These are phyloP conservation scores for Adelognathus sp. DNA, from an alignment of 2,888 invertebrate genomes.

Conservation along the genomic window DNA sequence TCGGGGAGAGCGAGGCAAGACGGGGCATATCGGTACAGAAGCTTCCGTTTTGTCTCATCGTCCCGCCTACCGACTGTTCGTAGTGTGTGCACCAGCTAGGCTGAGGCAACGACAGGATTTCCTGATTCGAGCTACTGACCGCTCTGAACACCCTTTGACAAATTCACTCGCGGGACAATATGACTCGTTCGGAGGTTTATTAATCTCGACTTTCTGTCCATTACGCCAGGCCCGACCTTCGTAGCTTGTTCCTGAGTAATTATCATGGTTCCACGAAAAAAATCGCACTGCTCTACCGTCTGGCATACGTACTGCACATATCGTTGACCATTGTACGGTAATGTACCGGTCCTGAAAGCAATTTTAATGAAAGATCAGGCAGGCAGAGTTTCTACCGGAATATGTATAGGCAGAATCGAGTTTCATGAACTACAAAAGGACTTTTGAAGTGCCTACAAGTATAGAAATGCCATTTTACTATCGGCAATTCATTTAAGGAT, in stretches of 20 bases:
- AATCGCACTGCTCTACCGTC: conserved; percentile 28
- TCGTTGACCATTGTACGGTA: neutral
- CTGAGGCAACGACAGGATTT: conserved; percentile 9
- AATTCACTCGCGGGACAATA: conserved; percentile 72
- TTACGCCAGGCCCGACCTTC: conserved; percentile 73
- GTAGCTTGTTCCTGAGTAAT: conserved; percentile 53
- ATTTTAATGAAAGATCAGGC: conserved; percentile 25
- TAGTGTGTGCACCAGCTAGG: neutral
- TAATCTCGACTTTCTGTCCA: conserved; percentile 76
- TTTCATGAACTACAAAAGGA: neutral
- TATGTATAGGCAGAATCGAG: conserved; percentile 2
- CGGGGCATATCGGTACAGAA: neutral
- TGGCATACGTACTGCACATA: neutral
- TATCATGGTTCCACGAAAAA: conserved; percentile 42
- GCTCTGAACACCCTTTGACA: conserved; percentile 69
- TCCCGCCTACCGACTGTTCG: neutral
- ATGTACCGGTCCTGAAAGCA: conserved; percentile 14
- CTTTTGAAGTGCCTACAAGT: neutral
- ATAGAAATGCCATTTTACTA: neutral
- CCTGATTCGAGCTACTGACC: conserved; percentile 37
- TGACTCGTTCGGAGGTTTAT: conserved; percentile 75
- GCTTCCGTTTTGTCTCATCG: neutral
- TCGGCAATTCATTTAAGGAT: conserved; percentile 1
- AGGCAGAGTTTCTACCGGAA: conserved; percentile 10
- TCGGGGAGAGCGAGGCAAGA: conserved; percentile 65